Percentiles rank a stretch among this genome's conserved stretches.
Conservation (phyloP, 2,797 vertebrate genomes). For the Ispidina lecontei region DNA sequence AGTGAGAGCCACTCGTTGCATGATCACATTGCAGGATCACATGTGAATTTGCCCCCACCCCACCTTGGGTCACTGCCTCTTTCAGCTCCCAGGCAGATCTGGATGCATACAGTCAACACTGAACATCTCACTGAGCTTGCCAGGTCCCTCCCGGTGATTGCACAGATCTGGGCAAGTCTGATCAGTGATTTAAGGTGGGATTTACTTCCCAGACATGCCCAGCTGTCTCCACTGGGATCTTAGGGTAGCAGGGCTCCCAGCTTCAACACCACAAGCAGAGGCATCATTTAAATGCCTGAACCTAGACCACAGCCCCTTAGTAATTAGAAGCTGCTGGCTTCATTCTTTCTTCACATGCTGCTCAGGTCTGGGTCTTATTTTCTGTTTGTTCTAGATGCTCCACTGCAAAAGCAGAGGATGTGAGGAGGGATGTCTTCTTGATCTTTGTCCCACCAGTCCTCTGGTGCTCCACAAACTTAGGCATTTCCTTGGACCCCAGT, state of each 20-base stretch:
- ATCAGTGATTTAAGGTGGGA: background rate
- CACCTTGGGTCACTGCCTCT: background rate
- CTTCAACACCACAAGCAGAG: background rate
- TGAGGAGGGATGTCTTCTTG: background rate
- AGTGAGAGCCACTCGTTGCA: background rate
- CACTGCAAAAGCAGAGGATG: background rate
- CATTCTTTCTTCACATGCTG: background rate
- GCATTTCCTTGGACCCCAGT: background rate
- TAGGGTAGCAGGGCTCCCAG: background rate
- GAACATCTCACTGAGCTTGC: background rate
- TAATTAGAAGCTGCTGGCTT: background rate
- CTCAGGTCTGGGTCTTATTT: background rate
- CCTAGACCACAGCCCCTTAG: background rate
- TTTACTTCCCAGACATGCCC: background rate
- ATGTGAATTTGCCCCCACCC: fast-evolving
- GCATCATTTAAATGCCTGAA: background rate
- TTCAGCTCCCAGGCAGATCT: background rate
- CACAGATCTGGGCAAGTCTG: background rate
- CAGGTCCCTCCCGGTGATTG: background rate
- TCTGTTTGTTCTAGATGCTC: background rate
- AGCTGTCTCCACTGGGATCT: background rate
- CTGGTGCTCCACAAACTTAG: background rate
- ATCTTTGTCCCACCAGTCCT: background rate
- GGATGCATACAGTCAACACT: background rate
- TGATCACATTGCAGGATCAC: background rate